These are phyloP conservation scores for Propithecus deckenii DNA, from an alignment of 2,797 vertebrate genomes.

Conservation along the genomic window DNA sequence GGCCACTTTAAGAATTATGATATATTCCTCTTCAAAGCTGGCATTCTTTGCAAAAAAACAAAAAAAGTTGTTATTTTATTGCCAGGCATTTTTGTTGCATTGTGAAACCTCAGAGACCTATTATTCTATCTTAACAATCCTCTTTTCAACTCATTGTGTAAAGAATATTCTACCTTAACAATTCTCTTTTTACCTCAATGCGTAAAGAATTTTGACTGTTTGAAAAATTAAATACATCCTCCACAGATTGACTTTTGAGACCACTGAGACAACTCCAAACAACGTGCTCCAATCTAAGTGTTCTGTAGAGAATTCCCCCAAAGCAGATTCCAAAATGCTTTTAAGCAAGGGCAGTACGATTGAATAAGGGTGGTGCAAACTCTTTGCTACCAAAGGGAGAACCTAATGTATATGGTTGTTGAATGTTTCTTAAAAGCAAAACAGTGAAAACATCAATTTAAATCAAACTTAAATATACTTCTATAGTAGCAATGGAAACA, in stretches of 20 bases:
- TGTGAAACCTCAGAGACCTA: background rate
- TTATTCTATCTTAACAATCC: background rate
- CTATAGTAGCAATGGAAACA: background rate
- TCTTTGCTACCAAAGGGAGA: background rate
- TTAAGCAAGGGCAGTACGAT: too few species aligned
- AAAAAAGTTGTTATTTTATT: background rate
- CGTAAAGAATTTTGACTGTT: background rate
- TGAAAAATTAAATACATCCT: background rate
- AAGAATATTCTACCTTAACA: background rate
- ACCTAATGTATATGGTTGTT: background rate
- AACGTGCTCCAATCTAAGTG: rapidly evolving
- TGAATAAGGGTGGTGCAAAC: background rate
- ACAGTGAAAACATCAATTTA: background rate
- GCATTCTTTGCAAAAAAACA: background rate
- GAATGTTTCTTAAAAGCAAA: background rate
- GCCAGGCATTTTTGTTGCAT: background rate
- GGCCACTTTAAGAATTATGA: background rate
- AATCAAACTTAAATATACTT: background rate
- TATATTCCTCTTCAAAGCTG: background rate
- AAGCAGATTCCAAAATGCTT: background rate
- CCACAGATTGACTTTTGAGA: background rate
- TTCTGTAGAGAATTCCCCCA: too few species aligned
- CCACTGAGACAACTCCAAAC: background rate
- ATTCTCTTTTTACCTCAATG: background rate
- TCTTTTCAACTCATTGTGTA: background rate